Evolutionary conservation across 2,113 vertebrate species (phyloP).

Genomic region (Canis aureus): DNA sequence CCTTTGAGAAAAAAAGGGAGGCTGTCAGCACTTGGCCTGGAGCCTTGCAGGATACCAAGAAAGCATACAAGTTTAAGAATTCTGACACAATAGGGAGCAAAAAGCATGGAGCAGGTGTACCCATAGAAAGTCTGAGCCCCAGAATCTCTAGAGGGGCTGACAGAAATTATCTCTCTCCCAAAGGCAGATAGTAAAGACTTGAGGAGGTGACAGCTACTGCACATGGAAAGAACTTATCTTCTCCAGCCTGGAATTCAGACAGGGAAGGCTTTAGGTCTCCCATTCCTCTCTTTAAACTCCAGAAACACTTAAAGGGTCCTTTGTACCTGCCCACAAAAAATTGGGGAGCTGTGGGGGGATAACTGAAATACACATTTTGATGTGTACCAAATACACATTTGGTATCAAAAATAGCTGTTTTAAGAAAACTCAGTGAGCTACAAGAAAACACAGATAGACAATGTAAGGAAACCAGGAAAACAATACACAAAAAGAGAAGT

Average conservation of each 20-base stretch:
- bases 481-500: background rate
- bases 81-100: background rate
- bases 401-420: conserved; percentile 80
- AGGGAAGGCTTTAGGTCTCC: conserved; percentile 62
- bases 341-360: conserved; percentile 76
- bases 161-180: background rate
- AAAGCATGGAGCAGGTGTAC: background rate
- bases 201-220: background rate
- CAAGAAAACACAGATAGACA: background rate
- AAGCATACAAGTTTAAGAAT: background rate
- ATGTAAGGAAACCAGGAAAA: background rate
- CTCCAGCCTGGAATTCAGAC: conserved; percentile 47
- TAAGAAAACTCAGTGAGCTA: background rate
- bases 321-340: conserved; percentile 80
- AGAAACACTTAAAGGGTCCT: conserved; percentile 79
- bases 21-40: background rate
- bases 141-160: background rate
- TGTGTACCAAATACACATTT: conserved; percentile 67
- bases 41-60: background rate
- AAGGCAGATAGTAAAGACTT: background rate
- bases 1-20: background rate
- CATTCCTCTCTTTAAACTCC: conserved; percentile 81
- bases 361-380: conserved; percentile 39
- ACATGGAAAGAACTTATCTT: background rate
- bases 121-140: background rate